A percentile compares a stretch with the other conserved stretches of the same genome.
Evolutionary conservation across 35 echinoderm and acorn worm genomes (phyloP).

Genomic region (Anneissia japonica): DNA sequence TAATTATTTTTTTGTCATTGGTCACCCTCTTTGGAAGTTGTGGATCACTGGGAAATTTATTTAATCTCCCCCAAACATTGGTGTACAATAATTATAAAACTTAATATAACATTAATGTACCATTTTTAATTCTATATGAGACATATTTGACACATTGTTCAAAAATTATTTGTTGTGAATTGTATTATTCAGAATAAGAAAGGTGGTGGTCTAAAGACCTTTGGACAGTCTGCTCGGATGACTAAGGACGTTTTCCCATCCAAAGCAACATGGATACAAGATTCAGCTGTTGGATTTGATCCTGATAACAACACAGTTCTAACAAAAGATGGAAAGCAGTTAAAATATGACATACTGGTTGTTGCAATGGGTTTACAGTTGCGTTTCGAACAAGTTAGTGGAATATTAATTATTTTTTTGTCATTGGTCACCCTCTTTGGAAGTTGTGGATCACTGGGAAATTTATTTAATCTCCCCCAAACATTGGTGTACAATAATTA

Average conservation of each 20-base stretch:
- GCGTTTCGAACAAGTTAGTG: constrained; percentile 66
- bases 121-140: too few relatives aligned
- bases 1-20: neutral
- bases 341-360: constrained; percentile 86
- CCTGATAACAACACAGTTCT: constrained; percentile 77
- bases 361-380: constrained; percentile 85
- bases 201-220: constrained; percentile 82
- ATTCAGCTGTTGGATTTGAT: constrained; percentile 61
- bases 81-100: too few relatives aligned
- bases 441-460: too few relatives aligned
- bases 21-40: too few relatives aligned
- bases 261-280: constrained; percentile 63
- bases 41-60: too few relatives aligned
- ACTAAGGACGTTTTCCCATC: constrained; percentile 68
- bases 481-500: too few relatives aligned
- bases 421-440: neutral
- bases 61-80: neutral
- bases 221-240: constrained; percentile 47
- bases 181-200: too few relatives aligned
- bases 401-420: neutral
- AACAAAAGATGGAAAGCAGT: constrained; percentile 40
- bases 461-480: neutral
- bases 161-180: too few relatives aligned
- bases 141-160: too few relatives aligned
- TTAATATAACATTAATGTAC: too few relatives aligned